These are phyloP conservation scores for Leuctra nigra DNA, from an alignment of 2,888 invertebrate genomes.

Conservation along the genomic window DNA sequence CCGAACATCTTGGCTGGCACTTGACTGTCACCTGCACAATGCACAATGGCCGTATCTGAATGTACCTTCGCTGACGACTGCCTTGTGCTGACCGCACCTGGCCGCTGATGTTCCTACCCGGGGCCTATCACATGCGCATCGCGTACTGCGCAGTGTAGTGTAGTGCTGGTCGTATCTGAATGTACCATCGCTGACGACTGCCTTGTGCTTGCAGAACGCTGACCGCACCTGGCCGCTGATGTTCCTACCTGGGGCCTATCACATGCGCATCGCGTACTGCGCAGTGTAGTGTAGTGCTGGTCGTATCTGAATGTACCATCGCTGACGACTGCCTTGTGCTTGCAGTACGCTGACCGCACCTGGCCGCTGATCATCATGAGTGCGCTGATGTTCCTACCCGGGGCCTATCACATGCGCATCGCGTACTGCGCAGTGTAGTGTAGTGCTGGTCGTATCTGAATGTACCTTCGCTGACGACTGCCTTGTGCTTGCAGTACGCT, in stretches of 20 bases:
- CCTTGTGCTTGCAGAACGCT: conserved; percentile 65
- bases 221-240: conserved; percentile 89
- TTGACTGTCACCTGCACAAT: too few relatives aligned
- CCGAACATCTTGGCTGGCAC: too few relatives aligned
- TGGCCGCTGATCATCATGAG: conserved; percentile 88
- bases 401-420: too few relatives aligned
- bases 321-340: conserved; percentile 12
- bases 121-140: conserved; percentile 83
- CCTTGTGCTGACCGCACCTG: conserved; percentile 82
- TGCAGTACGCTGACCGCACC: conserved; percentile 72
- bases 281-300: too few relatives aligned
- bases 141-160: conserved; percentile 86
- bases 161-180: neutral
- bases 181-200: too few relatives aligned
- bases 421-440: conserved; percentile 79
- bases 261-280: conserved; percentile 79
- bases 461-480: too few relatives aligned
- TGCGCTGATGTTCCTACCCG: conserved; percentile 83
- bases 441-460: conserved; percentile 45
- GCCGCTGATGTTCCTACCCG: conserved; percentile 92
- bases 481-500: conserved; percentile 65
- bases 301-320: neutral
- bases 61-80: too few relatives aligned
- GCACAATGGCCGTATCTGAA: neutral
- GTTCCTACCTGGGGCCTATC: conserved; percentile 90